Conservation (phyloP, 2,113 vertebrate species). For the Aix galericulata region DNA sequence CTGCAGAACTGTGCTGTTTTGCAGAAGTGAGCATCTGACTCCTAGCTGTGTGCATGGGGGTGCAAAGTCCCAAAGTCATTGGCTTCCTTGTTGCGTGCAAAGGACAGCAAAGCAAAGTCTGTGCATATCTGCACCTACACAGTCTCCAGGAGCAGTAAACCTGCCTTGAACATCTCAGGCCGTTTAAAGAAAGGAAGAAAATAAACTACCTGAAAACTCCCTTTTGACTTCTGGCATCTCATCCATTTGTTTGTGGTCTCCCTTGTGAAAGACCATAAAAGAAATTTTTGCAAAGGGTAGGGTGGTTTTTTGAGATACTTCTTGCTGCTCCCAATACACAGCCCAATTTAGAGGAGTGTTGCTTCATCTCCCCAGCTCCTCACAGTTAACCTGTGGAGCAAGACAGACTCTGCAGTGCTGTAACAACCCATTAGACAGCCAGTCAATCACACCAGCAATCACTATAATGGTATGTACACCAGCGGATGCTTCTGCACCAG, state of each 20-base stretch:
- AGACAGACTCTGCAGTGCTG: conserved; percentile 27
- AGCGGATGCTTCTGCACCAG: neutral
- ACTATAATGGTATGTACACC: neutral
- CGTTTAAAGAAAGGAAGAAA: neutral
- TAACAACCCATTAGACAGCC: conserved; percentile 35
- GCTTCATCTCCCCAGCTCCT: conserved; percentile 43
- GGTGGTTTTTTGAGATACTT: neutral
- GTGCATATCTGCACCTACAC: neutral
- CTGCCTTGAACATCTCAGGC: neutral
- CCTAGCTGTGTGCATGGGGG: fast-evolving
- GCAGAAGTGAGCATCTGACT: neutral
- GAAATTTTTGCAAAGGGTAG: neutral
- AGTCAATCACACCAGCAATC: conserved; percentile 32
- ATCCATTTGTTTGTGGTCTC: neutral
- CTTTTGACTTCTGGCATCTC: neutral
- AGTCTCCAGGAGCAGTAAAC: neutral
- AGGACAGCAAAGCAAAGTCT: neutral
- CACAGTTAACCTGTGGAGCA: conserved; percentile 42
- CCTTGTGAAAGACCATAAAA: neutral
- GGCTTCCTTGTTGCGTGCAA: neutral
- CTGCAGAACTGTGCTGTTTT: neutral
- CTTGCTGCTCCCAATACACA: conserved; percentile 31
- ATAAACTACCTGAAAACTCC: neutral
- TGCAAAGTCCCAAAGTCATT: neutral
- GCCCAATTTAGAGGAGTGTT: conserved; percentile 41